Base-by-base conservation (phyloP, 2,797 vertebrate genomes). In the Euphonia xanthogaster region DNA sequence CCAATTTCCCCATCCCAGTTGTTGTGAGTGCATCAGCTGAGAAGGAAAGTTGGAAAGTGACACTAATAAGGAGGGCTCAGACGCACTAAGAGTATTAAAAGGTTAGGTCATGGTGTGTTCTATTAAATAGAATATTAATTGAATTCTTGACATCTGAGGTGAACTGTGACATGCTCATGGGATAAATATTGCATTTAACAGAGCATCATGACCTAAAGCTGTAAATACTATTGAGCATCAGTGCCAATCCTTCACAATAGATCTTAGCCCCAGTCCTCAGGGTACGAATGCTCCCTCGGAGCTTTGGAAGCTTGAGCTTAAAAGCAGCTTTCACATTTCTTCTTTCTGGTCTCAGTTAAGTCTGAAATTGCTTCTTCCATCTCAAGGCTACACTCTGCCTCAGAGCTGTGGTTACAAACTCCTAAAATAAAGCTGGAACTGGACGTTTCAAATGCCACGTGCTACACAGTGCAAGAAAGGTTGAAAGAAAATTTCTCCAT, bases 121-220 rank as follows among this genome's bases (percentile, higher is more conserved):
- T 83, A 68, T 92, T 93, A 96, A 96, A 95, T 60, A 90, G 93
- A 93, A 60, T 95, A 91, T 95, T 96, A 96, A 96, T 93, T 95
- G 94, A 95, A 96, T 95, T 93, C 94, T 88, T 94, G 93, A 96
- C 96, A 93, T 93, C 93, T 80, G 91, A 96, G 91, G 58, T 37
- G 92, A 96, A 88, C 92, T 93, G 93, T 96, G 96, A 96, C 96
- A 91, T 12, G 37, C 91, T 94, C 93, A 87, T 74, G 78, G 94
- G 95, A 95, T 95, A 97, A 96, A 93, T 87, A 75, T 93, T 92
- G 88, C 88, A 82, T 95, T 94, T 94, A 97, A 92, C 81, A 91
- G 96, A 91, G 90, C 71, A 58, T 94, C 42, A 76, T 44, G 91
- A 93, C 92, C 93, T 88, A 75, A 65, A 86, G 95, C 87, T 67